Percentiles rank a stretch among this genome's conserved stretches.
Evolutionary conservation across 2,888 invertebrate species (phyloP).

Genomic region (Leptinotarsa peninsularis): DNA sequence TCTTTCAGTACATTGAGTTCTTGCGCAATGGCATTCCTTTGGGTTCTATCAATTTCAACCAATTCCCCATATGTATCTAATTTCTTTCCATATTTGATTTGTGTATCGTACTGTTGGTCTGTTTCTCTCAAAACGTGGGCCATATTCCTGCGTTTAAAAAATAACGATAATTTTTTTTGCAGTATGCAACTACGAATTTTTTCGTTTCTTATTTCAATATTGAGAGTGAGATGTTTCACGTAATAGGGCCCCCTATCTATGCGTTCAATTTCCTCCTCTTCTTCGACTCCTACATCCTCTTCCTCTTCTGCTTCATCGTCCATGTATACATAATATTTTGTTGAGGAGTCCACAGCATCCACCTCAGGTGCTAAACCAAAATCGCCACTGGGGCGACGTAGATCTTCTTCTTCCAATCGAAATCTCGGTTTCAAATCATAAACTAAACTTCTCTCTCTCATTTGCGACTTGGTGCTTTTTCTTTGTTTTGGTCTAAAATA

Average conservation of each 20-base stretch:
- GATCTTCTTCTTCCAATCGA: conserved; percentile 12
- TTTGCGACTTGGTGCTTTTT: background rate
- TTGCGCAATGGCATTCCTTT: conserved; percentile 47
- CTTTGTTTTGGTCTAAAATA: conserved; percentile 2
- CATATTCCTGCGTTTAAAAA: conserved; percentile 61
- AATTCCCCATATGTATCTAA: conserved; percentile 54
- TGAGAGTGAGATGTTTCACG: conserved; percentile 40
- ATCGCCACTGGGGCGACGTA: conserved; percentile 19
- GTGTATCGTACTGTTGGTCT: conserved; percentile 52
- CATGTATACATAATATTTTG: conserved; percentile 21
- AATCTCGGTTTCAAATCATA: conserved; percentile 20
- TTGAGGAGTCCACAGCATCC: background rate
- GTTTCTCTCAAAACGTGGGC: conserved; percentile 58
- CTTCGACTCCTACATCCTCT: conserved; percentile 25
- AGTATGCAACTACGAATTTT: conserved; percentile 57
- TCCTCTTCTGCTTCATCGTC: conserved; percentile 41
- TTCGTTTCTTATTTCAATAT: conserved; percentile 31
- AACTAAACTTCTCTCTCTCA: conserved; percentile 2
- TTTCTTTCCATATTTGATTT: conserved; percentile 57
- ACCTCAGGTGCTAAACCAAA: conserved; percentile 4
- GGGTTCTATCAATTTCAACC: conserved; percentile 39
- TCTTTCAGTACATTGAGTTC: conserved; percentile 53
- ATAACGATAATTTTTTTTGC: conserved; percentile 60
- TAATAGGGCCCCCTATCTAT: conserved; percentile 48
- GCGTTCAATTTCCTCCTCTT: conserved; percentile 35